Conservation (phyloP, 1,140 invertebrate species). For the Drosophila sulfurigaster region DNA sequence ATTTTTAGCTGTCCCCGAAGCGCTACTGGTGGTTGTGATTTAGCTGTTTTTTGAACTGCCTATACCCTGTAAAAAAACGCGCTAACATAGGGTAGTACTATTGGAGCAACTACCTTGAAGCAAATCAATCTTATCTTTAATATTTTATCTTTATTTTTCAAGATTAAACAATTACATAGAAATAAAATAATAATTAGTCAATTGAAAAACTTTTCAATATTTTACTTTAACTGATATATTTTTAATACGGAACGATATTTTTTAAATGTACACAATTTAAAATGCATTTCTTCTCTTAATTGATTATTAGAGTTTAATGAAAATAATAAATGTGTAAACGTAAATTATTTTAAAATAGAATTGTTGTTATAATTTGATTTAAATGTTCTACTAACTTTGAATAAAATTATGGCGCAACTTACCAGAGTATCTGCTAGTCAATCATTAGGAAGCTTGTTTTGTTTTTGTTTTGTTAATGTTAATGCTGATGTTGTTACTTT, state of each 20-base stretch:
- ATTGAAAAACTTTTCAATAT: too few relatives aligned
- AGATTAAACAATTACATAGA: too few relatives aligned
- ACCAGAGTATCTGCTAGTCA: constrained; percentile 16
- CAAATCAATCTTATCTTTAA: too few relatives aligned
- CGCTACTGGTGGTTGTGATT: constrained; percentile 45
- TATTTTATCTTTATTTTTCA: not conserved
- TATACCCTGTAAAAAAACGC: constrained; percentile 6
- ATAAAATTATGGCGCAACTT: not conserved
- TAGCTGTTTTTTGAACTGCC: constrained; percentile 44
- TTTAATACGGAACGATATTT: too few relatives aligned
- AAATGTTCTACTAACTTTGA: too few relatives aligned
- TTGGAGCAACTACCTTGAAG: too few relatives aligned
- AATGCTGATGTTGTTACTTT: constrained; percentile 25
- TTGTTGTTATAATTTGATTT: not conserved
- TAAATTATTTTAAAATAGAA: not conserved
- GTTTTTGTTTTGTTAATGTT: constrained; percentile 7
- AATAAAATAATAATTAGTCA: too few relatives aligned
- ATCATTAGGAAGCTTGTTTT: not conserved
- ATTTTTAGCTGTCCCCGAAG: constrained; percentile 41
- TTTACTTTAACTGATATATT: too few relatives aligned
- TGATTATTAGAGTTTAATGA: too few relatives aligned
- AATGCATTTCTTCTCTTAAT: too few relatives aligned
- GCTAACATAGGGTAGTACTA: not conserved
- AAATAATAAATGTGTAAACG: too few relatives aligned
- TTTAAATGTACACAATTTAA: too few relatives aligned